A percentile compares a stretch with the other conserved stretches of the same genome.
Evolutionary conservation across 2,113 vertebrate genomes (phyloP).

Genomic region (Myodes glareolus): DNA sequence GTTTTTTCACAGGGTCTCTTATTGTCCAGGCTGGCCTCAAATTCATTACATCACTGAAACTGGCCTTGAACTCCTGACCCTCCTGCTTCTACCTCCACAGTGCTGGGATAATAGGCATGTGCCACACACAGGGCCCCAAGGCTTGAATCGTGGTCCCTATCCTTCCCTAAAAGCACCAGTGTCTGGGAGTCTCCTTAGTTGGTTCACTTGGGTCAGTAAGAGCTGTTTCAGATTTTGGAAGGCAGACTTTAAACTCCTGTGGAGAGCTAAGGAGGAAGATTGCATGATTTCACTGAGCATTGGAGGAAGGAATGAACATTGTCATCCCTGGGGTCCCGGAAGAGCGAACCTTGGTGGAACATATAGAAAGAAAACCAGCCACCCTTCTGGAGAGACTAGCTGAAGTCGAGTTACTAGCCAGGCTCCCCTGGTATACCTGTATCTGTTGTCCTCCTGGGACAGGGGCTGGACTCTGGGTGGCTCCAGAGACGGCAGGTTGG

Average conservation of each 20-base stretch:
- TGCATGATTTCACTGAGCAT: background rate
- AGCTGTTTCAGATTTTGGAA: background rate
- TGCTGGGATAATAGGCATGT: background rate
- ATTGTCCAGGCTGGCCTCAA: background rate
- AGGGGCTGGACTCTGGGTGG: background rate
- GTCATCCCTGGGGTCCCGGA: background rate
- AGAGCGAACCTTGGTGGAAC: background rate
- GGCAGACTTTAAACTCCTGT: background rate
- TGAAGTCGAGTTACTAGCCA: background rate
- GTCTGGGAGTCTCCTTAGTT: background rate
- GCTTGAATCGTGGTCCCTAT: background rate
- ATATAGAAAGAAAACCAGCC: too few relatives aligned
- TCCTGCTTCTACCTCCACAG: background rate
- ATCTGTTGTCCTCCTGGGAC: background rate
- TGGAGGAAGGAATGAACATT: background rate
- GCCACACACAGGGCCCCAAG: too few relatives aligned
- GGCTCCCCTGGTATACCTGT: background rate
- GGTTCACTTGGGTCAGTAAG: background rate
- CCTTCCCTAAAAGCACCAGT: background rate
- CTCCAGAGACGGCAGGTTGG: background rate
- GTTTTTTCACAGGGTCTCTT: background rate
- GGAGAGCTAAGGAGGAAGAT: background rate
- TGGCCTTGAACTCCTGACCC: background rate
- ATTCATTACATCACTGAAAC: background rate
- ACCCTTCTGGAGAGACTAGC: background rate